Evolutionary conservation across 2,113 vertebrate genomes (phyloP).

Genomic region (Sapajus apella): DNA sequence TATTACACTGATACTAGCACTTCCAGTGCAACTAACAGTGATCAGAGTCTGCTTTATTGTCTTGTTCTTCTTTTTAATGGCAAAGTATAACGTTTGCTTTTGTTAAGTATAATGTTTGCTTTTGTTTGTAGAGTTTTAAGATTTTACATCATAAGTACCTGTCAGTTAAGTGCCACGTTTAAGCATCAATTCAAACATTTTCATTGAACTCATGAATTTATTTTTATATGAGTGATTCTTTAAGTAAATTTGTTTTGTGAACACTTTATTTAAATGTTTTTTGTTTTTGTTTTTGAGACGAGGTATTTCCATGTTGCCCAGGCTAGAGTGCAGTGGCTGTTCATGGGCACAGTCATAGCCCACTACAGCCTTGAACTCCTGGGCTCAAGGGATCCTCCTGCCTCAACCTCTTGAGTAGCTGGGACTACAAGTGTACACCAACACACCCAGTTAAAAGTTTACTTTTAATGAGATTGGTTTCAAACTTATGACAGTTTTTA

Average conservation of each 20-base stretch:
- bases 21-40: not conserved
- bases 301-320: not conserved
- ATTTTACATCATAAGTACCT: not conserved
- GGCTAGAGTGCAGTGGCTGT: not conserved
- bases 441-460: not conserved
- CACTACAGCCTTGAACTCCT: not conserved
- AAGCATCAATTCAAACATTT: conserved; percentile 1
- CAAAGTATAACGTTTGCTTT: not conserved
- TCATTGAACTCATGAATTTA: not conserved
- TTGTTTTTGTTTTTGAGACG: not conserved
- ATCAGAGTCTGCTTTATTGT: not conserved
- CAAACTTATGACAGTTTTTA: not conserved
- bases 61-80: not conserved
- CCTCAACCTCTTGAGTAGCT: not conserved
- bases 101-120: not conserved
- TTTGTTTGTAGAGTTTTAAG: conserved; percentile 14
- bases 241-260: not conserved
- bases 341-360: not conserved
- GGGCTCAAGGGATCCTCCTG: not conserved
- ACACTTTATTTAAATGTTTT: not conserved
- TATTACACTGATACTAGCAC: not conserved
- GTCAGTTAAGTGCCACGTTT: not conserved
- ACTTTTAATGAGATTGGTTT: conserved; percentile 32
- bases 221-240: not conserved
- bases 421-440: not conserved